phyloP scores from a whole-genome alignment of 2,797 vertebrate genomes.

The Enteromius viviparus region DNA sequence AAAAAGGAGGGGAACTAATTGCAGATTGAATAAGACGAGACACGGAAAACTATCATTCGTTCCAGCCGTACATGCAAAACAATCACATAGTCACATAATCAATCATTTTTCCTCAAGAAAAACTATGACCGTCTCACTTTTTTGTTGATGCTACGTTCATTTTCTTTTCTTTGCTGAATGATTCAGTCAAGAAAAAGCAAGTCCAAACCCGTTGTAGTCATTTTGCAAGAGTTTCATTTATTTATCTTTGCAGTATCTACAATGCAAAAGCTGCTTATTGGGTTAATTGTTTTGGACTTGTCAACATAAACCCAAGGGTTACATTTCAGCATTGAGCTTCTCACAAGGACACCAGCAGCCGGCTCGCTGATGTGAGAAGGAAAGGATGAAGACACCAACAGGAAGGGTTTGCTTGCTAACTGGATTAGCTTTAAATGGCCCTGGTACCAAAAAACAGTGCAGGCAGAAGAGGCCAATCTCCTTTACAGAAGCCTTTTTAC shows the following conservation, averaged over 20 bases:
- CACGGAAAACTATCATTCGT: not conserved
- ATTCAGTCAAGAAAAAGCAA: conserved; percentile 7
- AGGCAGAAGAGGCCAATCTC: not conserved
- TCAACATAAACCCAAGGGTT: conserved; percentile 18
- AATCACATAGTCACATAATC: conserved; percentile 5
- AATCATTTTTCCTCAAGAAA: conserved; percentile 30
- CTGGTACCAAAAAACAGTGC: conserved; percentile 53
- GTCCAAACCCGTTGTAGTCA: conserved; percentile 21
- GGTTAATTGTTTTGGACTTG: conserved; percentile 49
- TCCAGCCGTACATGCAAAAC: conserved; percentile 8
- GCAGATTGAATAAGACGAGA: conserved; percentile 6
- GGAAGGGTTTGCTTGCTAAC: conserved; percentile 71
- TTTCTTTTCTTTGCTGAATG: not conserved
- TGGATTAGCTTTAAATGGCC: conserved; percentile 70
- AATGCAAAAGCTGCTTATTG: conserved; percentile 45
- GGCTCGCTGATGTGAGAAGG: conserved; percentile 61
- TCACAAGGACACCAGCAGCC: conserved; percentile 44
- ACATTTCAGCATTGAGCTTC: not conserved
- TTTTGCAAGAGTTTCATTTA: conserved; percentile 44
- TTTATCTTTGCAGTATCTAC: conserved; percentile 34
- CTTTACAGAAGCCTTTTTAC: conserved; percentile 32
- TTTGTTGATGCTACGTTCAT: not conserved
- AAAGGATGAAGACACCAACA: conserved; percentile 53
- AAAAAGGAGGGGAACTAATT: conserved; percentile 26
- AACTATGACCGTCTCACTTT: not conserved